A percentile compares a stretch with the other conserved stretches of the same genome.
Evolutionary conservation across 2,888 invertebrate genomes (phyloP).

Genomic region (Lithophane ornitopus): DNA sequence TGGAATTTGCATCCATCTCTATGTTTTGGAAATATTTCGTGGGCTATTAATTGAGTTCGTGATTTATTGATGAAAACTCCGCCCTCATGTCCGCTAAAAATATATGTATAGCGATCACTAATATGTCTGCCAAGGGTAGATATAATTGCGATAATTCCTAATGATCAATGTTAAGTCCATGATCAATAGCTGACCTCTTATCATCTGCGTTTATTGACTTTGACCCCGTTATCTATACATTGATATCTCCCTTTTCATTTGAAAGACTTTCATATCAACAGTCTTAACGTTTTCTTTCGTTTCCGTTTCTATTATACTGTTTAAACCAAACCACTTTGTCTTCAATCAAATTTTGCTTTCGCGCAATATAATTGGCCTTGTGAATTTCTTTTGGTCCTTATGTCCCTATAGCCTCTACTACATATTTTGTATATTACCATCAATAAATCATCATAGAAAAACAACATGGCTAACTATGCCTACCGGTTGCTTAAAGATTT

Average conservation of each 20-base stretch:
- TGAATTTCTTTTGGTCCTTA: not conserved
- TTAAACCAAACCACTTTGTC: not conserved
- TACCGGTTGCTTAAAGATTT: not conserved
- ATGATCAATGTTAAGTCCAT: conserved; percentile 6
- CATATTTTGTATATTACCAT: not conserved
- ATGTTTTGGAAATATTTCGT: not conserved
- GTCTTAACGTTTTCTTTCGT: not conserved
- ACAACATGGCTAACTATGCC: not conserved
- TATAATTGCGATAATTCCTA: conserved; percentile 13
- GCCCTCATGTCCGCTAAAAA: not conserved
- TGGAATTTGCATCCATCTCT: conserved; percentile 16
- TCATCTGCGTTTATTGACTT: conserved; percentile 7
- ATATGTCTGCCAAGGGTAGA: conserved; percentile 5
- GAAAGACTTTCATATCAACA: not conserved
- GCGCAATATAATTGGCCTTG: too few species aligned
- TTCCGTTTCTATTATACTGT: not conserved
- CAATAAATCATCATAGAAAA: not conserved
- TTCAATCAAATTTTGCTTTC: not conserved
- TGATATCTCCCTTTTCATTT: not conserved
- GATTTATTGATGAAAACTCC: not conserved
- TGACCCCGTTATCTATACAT: conserved; percentile 10
- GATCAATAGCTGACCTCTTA: conserved; percentile 15
- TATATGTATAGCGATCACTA: not conserved
- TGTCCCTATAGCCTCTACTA: not conserved
- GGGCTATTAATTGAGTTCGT: not conserved